These are phyloP conservation scores for Rhagonycha lutea DNA, from an alignment of 2,888 invertebrate genomes.

Conservation along the genomic window DNA sequence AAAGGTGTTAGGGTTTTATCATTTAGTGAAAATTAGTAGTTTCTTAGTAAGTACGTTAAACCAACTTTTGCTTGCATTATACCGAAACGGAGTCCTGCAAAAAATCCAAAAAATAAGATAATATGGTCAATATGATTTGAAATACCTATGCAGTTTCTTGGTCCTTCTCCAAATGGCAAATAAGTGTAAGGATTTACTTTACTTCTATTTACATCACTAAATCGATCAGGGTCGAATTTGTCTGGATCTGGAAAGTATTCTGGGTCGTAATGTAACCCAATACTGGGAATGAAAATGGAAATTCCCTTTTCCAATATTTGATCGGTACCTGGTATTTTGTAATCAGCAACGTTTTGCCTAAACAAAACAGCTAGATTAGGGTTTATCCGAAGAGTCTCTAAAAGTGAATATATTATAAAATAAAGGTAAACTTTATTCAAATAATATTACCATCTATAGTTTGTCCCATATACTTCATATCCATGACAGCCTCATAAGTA, in stretches of 20 bases:
- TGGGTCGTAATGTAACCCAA: background rate
- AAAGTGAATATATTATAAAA: too few relatives aligned
- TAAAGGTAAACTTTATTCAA: too few relatives aligned
- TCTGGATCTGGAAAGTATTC: background rate
- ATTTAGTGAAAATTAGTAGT: constrained; percentile 31
- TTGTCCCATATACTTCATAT: constrained; percentile 39
- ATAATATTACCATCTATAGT: constrained; percentile 21
- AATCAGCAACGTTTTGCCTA: background rate
- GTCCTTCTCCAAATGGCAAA: background rate
- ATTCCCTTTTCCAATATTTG: background rate
- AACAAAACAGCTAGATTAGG: background rate
- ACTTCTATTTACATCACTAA: background rate
- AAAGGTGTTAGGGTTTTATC: constrained; percentile 27
- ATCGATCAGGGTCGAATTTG: background rate
- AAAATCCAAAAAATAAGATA: background rate
- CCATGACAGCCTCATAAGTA: constrained; percentile 33
- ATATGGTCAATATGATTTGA: background rate
- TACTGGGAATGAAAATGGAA: background rate
- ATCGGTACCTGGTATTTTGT: background rate
- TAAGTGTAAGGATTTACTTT: background rate
- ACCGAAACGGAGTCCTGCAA: constrained; percentile 44
- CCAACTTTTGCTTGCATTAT: constrained; percentile 46
- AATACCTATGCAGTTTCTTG: background rate
- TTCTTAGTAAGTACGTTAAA: constrained; percentile 35
- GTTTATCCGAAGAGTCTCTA: background rate